Evolutionary conservation across 2,888 invertebrate species (phyloP).

Genomic region (Gonocerus acuteangulatus): DNA sequence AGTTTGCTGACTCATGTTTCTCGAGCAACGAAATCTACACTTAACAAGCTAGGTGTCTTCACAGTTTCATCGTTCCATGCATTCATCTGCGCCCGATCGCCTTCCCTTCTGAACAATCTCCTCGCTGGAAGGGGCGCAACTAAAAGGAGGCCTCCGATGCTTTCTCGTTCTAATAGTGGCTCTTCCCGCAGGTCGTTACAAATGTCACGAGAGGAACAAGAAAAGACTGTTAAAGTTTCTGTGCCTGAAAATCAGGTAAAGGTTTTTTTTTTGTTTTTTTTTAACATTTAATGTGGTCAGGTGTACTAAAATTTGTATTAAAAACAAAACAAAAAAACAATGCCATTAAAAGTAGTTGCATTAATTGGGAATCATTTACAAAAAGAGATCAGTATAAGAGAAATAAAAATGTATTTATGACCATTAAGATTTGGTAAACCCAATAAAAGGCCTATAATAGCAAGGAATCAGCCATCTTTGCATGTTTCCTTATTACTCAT

Average conservation of each 20-base stretch:
- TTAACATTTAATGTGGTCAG: background rate
- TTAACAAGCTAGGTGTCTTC: constrained; percentile 93
- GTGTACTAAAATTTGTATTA: background rate
- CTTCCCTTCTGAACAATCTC: constrained; percentile 83
- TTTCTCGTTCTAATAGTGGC: constrained; percentile 81
- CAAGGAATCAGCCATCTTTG: no score
- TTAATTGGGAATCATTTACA: no score
- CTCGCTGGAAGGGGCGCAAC: constrained; percentile 85
- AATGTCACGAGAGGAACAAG: constrained; percentile 76
- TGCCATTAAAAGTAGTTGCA: background rate
- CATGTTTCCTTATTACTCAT: no score
- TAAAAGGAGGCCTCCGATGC: constrained; percentile 78
- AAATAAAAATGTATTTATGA: no score
- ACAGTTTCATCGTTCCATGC: constrained; percentile 97
- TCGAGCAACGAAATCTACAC: constrained; percentile 84
- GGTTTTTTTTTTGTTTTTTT: no score
- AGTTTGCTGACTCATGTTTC: constrained; percentile 91
- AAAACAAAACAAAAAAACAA: background rate
- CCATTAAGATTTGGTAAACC: no score
- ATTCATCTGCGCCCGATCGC: constrained; percentile 92
- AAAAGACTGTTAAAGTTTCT: constrained; percentile 82
- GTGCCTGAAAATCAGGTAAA: constrained; percentile 68
- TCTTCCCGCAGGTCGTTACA: constrained; percentile 81
- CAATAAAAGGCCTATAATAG: no score
- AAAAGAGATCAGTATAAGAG: no score